Base-by-base conservation (phyloP, 2,888 invertebrate genomes). In the Amphipyra tragopoginis region DNA sequence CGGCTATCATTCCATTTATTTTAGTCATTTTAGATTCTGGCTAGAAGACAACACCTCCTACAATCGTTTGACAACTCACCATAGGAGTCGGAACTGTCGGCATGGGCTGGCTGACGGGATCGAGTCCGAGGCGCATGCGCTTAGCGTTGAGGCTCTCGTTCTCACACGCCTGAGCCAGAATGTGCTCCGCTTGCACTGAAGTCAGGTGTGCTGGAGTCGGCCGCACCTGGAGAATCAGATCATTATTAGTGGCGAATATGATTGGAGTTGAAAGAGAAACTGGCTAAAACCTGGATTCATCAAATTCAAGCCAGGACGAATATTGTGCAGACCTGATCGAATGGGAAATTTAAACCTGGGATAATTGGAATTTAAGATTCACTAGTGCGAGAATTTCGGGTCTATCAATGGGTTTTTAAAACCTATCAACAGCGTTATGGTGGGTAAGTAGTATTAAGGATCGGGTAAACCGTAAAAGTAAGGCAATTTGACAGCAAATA, bases 101-200 rank as follows among this genome's bases (percentile, higher is more conserved):
- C 96, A 98, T 97, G 53, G 98, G 98, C 93, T 98, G 98, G 87
- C 98, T 97, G 83, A 98, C 98, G 45, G 99, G 99, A 90, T 99
- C 99, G 81, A 99, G 95, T 51, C 99, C 99, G 87, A 99, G 96
- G 77, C 99, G 96, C 99, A 99, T 99, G 86, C 99, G 96, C 95
- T 99, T 99, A 66, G 99, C 99, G 93, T 99, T 99, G 93, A 98
- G 97, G 93, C 98, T 98, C 95, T 99, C 99, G 90, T 99, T 99
- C 95, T 99, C 99, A 93, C 99, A 99, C 69, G 99, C 99, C 87
- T 98, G 97, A 75, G 99, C 98, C 88, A 99, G 95, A 87, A 99
- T 98, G 93, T 98, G 98, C 91, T 99, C 99, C 54, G 99, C 99
- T 93, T 98, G 98, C 77, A 98, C 98, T 78, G 99, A 99, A 55